phyloP scores from a whole-genome alignment of 2,888 invertebrate genomes.

The Eristalis tenax region DNA sequence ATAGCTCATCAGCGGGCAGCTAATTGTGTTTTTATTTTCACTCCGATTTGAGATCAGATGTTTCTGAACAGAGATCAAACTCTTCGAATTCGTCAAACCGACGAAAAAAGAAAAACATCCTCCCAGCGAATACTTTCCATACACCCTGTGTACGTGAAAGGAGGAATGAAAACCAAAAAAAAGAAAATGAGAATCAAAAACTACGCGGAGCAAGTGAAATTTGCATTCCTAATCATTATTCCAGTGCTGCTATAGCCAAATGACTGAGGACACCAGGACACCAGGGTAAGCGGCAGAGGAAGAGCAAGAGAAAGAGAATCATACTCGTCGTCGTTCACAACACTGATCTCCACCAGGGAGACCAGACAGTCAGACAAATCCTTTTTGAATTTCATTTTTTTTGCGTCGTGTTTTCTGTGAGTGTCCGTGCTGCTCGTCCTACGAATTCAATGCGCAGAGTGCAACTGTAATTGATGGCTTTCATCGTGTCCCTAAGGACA shows the following conservation, averaged over 20 bases:
- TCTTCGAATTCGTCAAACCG: no score
- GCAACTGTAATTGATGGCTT: constrained; percentile 66
- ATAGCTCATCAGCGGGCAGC: no score
- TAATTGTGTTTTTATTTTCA: no score
- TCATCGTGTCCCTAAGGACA: constrained; percentile 57
- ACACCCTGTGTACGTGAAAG: neutral
- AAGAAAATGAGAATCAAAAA: neutral
- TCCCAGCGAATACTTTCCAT: neutral
- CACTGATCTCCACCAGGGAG: constrained; percentile 34
- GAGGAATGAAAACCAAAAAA: neutral
- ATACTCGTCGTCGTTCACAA: constrained; percentile 20
- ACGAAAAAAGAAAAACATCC: neutral
- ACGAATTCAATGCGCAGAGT: constrained; percentile 28
- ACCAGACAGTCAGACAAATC: neutral
- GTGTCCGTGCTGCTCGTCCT: neutral
- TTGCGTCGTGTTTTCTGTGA: neutral
- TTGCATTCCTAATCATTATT: constrained; percentile 57
- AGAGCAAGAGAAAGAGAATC: constrained; percentile 9
- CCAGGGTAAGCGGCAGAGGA: constrained; percentile 17
- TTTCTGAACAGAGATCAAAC: no score
- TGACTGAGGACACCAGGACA: constrained; percentile 18
- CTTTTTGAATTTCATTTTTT: neutral
- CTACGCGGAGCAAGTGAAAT: constrained; percentile 22
- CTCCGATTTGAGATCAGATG: no score
- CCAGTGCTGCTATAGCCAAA: constrained; percentile 14